Conservation (phyloP, 37 sponge, comb jelly and placozoan genomes). For the Oscarella lobularis region DNA sequence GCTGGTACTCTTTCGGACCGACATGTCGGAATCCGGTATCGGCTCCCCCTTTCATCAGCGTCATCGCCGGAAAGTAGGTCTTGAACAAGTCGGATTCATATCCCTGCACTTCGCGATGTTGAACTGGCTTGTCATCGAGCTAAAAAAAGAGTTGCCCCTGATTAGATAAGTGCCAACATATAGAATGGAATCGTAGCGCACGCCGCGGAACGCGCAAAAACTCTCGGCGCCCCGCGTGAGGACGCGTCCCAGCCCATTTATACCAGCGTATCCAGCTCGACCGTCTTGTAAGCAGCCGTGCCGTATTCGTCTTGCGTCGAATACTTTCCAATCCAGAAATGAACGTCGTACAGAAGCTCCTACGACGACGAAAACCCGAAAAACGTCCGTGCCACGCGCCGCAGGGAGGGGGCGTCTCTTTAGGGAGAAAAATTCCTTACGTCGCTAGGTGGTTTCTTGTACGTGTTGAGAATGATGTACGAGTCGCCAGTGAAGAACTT, state of each 20-base stretch:
- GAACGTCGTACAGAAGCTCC: conserved; percentile 79
- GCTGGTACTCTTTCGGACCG: conserved; percentile 72
- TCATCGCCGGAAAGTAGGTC: conserved; percentile 65
- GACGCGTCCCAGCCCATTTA: too few species aligned
- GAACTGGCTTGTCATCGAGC: conserved; percentile 95
- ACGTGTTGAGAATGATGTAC: conserved; percentile 96
- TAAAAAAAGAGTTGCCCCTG: too few species aligned
- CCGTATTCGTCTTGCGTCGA: conserved; percentile 99
- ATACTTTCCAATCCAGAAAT: conserved; percentile 95
- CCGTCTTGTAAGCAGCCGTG: conserved; percentile 99
- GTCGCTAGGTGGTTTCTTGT: conserved; percentile 50
- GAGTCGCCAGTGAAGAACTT: conserved; percentile 96
- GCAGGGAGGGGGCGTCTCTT: not conserved
- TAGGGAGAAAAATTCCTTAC: conserved; percentile 3
- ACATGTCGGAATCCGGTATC: conserved; percentile 95
- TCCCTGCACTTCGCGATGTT: conserved; percentile 89
- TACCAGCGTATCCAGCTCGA: conserved; percentile 88
- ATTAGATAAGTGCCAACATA: too few species aligned
- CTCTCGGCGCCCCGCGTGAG: not conserved
- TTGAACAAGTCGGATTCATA: conserved; percentile 84
- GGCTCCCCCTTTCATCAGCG: conserved; percentile 31
- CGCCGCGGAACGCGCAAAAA: not conserved
- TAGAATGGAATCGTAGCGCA: not conserved
- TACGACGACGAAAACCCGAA: conserved; percentile 5
- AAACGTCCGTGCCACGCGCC: not conserved